Evolutionary conservation across 2,113 vertebrate species (phyloP).

Genomic region (Tauraco erythrolophus): DNA sequence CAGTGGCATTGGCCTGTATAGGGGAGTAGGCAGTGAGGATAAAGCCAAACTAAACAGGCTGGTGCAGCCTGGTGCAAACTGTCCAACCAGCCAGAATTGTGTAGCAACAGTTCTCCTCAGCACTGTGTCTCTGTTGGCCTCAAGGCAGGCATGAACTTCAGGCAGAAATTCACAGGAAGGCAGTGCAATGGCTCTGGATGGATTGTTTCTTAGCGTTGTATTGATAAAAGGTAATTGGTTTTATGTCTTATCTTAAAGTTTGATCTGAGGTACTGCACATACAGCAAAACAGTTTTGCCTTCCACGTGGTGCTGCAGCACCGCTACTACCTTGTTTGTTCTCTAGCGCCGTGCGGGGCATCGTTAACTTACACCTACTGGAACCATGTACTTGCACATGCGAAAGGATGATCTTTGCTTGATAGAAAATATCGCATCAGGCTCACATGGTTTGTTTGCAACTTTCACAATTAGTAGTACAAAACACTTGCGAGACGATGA

Average conservation of each 20-base stretch:
- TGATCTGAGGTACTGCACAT: background rate
- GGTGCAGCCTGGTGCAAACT: background rate
- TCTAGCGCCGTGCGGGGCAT: background rate
- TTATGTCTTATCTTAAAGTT: background rate
- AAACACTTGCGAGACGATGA: background rate
- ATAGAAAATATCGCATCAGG: background rate
- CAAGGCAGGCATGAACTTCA: background rate
- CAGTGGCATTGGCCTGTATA: background rate
- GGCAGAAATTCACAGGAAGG: background rate
- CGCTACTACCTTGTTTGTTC: background rate
- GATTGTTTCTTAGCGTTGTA: background rate
- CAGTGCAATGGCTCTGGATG: background rate
- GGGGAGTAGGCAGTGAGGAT: background rate
- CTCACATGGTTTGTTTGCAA: background rate
- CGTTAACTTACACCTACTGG: background rate
- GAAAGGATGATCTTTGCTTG: background rate
- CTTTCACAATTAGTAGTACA: background rate
- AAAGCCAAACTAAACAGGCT: background rate
- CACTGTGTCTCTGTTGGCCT: background rate
- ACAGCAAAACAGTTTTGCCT: background rate
- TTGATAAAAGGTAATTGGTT: background rate
- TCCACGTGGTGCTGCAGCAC: background rate
- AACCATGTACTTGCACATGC: background rate
- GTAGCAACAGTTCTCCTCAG: background rate
- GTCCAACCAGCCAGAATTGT: background rate